These are phyloP conservation scores for Chitala chitala DNA, from an alignment of 2,113 vertebrate genomes.

Conservation along the genomic window DNA sequence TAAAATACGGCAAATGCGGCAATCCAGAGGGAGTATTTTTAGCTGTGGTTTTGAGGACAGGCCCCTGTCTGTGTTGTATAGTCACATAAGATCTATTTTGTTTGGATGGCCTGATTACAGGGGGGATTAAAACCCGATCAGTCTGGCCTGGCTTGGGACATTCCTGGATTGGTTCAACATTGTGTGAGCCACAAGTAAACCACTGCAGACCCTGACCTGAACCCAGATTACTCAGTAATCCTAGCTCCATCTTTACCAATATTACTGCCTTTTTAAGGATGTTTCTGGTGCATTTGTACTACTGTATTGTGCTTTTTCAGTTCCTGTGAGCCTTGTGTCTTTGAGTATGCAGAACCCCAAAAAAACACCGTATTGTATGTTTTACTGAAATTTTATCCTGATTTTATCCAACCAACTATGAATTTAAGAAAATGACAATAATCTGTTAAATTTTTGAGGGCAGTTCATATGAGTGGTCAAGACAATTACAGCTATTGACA, in stretches of 20 bases:
- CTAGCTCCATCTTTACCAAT: slow-evolving; percentile 22
- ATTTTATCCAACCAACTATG: no score
- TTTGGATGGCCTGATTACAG: slow-evolving; percentile 33
- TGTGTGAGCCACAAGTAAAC: slow-evolving; percentile 30
- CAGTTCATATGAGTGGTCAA: not conserved
- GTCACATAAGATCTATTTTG: slow-evolving; percentile 23
- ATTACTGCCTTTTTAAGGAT: slow-evolving; percentile 15
- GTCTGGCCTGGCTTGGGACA: slow-evolving; percentile 15
- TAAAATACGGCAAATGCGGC: not conserved
- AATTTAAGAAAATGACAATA: not conserved
- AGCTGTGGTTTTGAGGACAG: not conserved
- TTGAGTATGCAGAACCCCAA: no score
- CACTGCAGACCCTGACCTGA: slow-evolving; percentile 23
- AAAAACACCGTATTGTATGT: no score
- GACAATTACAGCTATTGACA: not conserved
- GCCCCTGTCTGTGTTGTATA: not conserved
- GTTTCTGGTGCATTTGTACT: no score
- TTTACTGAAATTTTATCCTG: no score
- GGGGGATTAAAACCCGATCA: slow-evolving; percentile 35
- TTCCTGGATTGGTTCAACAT: slow-evolving; percentile 26
- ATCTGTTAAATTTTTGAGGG: no score
- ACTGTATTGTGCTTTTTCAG: no score
- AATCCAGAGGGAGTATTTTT: slow-evolving; percentile 29
- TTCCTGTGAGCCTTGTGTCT: no score
- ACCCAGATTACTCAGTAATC: slow-evolving; percentile 33